Evolutionary conservation across 2,113 vertebrate species (phyloP), one percentile per base, ranked within the genome.

Genomic region (Uropsilus gracilis): DNA sequence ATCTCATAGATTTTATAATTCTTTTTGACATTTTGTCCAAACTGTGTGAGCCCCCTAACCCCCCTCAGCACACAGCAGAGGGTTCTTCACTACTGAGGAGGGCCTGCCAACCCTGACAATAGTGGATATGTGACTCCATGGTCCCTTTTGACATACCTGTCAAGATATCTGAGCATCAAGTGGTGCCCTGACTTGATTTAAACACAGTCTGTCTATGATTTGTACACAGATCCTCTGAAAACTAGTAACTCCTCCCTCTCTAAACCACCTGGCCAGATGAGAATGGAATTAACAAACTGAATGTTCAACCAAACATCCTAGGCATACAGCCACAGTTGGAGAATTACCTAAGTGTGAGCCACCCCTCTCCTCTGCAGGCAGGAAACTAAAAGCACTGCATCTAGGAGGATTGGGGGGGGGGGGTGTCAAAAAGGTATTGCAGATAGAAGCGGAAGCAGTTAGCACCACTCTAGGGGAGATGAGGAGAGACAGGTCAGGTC

Each of bases 231-330:
- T 18, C 37, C 53, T 88, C 81, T 78, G 46, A 76, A 85, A 86
- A 63, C 12, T 18, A 81, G 17, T 42, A 83, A 91, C 37, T 95
- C 26, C 37, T 30, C 69, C 26, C 37, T 30, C 69, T 89, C 39
- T 88, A 80, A 59, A 72, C n/a, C 53, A 75, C 64, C 30, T 50
- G 48, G 46, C 30, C 11, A 64, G 20, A 44, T 8, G 17, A 68
- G n/a, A 92, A 75, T 14, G 13, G 66, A 53, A 85, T 46, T 69
- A 95, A 92, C 73, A 89, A 82, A 94, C 14, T 11, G 10, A 89
- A 85, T 68, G 34, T 75, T 11, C 30, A 37, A 8, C 75, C 50
- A 80, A 81, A 77, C 72, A 73, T 46, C 55, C 64, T 6, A 69
- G 53, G 83, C 53, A 76, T 3, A 39, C 24, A 71, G 46, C 68